Base-by-base conservation (phyloP, 2,888 invertebrate species). In the Conchocele bisecta region DNA sequence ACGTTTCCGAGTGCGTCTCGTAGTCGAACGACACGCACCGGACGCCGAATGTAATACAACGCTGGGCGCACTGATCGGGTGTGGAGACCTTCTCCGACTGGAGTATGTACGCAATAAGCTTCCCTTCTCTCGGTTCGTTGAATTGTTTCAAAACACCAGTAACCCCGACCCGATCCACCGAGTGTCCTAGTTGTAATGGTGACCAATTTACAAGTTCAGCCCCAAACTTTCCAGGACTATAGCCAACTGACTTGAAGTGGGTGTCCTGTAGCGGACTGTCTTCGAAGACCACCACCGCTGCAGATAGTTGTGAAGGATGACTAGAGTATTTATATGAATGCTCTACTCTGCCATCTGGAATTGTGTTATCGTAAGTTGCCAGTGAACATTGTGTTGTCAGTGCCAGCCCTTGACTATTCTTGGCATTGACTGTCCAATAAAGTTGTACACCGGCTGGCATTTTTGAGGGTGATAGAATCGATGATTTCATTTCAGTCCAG, bases 291-390 rank as follows among this genome's bases (percentile, higher is more conserved):
- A 83, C 48, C 3, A 83, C 71, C 15, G 70, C 69, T 2, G 75
- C 82, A 35, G 61, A 54, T 0, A 86, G 44, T 22, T 51, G 74
- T 11, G 51, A 41, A 1, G 83, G 76, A 65, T 83, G 82, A 61
- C 83, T 83, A 13, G 83, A 78, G 35, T 59, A 79, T 15, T 56
- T 37, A 50, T 82, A 78, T 1, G 73, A 71, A 22, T 74, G 64
- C 28, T 81, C 82, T 7, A 86, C 75, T 24, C 83, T 51, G 7
- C 85, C 86, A 50, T 73, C 81, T 2, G 86, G 85, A 24, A 79
- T 48, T 1, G 83, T 83, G 28, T 66, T 80, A 53, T 86, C 86
- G 56, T 63, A 85, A 2, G 85, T 86, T 7, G 64, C 31, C 1
- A 86, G 63, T 11, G 39, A 59, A 48, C 86, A 85, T 28, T 70